Evolutionary conservation across 2,113 vertebrate species (phyloP).

Genomic region (Upupa epops): DNA sequence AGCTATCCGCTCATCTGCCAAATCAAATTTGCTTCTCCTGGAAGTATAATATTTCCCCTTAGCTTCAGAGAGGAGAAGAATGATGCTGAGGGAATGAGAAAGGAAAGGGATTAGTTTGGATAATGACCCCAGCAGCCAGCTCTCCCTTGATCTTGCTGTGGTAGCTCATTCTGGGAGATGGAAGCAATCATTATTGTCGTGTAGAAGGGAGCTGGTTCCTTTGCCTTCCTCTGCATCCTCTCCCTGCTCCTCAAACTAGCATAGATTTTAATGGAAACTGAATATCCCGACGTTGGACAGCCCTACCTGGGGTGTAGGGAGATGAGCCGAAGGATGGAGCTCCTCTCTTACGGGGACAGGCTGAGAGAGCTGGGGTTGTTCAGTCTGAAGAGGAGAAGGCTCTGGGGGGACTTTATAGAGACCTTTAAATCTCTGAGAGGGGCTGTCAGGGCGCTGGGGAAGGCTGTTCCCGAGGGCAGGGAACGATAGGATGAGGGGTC

Average conservation of each 20-base stretch:
- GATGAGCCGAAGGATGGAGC: neutral
- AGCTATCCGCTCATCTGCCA: constrained; percentile 39
- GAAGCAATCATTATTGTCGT: neutral
- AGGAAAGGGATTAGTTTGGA: constrained; percentile 16
- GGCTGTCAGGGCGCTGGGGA: too few relatives aligned
- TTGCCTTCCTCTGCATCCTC: neutral
- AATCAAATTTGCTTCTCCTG: constrained; percentile 36
- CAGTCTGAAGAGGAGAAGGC: neutral
- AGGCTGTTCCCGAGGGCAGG: too few relatives aligned
- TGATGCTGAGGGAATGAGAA: constrained; percentile 24
- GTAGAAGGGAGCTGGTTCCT: neutral
- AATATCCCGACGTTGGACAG: neutral
- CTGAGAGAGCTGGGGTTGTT: too few relatives aligned
- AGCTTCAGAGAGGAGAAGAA: constrained; percentile 30
- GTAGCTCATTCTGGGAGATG: neutral
- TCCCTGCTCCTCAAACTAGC: neutral
- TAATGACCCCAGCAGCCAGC: constrained; percentile 31
- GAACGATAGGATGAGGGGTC: too few relatives aligned
- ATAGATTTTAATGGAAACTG: neutral
- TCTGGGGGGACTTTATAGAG: too few relatives aligned
- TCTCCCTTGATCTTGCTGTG: constrained; percentile 19
- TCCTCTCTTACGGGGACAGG: neutral
- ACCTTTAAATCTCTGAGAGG: too few relatives aligned
- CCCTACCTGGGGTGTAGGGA: neutral
- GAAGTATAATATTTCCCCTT: neutral